phyloP scores from a whole-genome alignment of 2,797 vertebrate genomes.

The Trichosurus vulpecula region DNA sequence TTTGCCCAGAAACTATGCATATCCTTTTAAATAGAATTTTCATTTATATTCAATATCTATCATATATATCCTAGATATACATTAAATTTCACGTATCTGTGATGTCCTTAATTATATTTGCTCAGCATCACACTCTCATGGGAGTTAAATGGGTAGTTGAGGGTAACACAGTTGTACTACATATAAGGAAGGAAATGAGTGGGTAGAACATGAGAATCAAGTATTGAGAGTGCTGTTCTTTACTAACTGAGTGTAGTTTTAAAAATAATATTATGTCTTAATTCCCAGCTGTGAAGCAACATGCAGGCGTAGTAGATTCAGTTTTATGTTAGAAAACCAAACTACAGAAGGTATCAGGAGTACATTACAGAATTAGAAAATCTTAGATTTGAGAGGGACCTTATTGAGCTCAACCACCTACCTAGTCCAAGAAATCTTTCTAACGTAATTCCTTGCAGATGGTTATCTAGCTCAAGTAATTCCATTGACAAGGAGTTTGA shows the following conservation, averaged over 20 bases:
- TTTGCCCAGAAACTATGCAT: constrained; percentile 66
- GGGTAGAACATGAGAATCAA: constrained; percentile 49
- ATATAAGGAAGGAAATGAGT: constrained; percentile 64
- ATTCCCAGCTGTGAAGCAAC: constrained; percentile 44
- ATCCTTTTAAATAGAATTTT: constrained; percentile 33
- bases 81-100: not conserved
- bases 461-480: not conserved
- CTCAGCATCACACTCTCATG: constrained; percentile 5
- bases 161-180: not conserved
- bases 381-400: not conserved
- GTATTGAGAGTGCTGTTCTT: constrained; percentile 42
- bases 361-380: not conserved
- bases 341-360: not conserved
- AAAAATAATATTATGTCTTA: constrained; percentile 54
- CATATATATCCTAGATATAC: not conserved
- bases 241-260: constrained; percentile 41
- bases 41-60: not conserved
- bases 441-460: not conserved
- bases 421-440: not conserved
- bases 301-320: not conserved
- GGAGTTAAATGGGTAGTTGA: not conserved
- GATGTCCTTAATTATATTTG: not conserved
- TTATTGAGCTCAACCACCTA: not conserved
- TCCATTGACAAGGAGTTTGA: not conserved
- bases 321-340: constrained; percentile 10